A percentile compares a stretch with the other conserved stretches of the same genome.
Conservation (phyloP, 2,888 invertebrate species). For the Ecliptopera silaceata region DNA sequence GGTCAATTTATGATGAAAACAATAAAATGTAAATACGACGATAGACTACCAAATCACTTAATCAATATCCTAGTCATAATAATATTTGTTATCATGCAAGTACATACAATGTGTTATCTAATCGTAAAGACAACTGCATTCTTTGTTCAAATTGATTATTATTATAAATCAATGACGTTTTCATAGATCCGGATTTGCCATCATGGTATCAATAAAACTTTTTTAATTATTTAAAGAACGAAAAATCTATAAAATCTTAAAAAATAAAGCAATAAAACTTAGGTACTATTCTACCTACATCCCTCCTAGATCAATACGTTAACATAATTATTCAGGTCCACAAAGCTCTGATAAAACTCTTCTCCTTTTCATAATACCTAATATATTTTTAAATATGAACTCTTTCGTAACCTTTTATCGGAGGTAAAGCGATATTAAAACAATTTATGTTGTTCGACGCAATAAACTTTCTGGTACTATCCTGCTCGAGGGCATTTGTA, state of each 20-base stretch:
- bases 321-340: too few relatives aligned
- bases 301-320: too few relatives aligned
- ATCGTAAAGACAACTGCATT: neutral
- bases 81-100: neutral
- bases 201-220: neutral
- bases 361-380: too few relatives aligned
- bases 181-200: neutral
- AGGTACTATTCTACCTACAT: too few relatives aligned
- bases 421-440: constrained; percentile 5
- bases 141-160: neutral
- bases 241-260: neutral
- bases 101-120: neutral
- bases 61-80: neutral
- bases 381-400: too few relatives aligned
- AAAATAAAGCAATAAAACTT: too few relatives aligned
- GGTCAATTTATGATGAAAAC: too few relatives aligned
- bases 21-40: neutral
- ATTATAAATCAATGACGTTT: neutral
- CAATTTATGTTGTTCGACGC: constrained; percentile 20
- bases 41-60: neutral
- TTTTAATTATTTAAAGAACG: neutral
- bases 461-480: constrained; percentile 32
- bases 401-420: too few relatives aligned
- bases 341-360: too few relatives aligned
- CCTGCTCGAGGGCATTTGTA: constrained; percentile 20